Evolutionary conservation across 2,113 vertebrate genomes (phyloP), one percentile per base, ranked within the genome.

Genomic region (Bubo blakistoni): DNA sequence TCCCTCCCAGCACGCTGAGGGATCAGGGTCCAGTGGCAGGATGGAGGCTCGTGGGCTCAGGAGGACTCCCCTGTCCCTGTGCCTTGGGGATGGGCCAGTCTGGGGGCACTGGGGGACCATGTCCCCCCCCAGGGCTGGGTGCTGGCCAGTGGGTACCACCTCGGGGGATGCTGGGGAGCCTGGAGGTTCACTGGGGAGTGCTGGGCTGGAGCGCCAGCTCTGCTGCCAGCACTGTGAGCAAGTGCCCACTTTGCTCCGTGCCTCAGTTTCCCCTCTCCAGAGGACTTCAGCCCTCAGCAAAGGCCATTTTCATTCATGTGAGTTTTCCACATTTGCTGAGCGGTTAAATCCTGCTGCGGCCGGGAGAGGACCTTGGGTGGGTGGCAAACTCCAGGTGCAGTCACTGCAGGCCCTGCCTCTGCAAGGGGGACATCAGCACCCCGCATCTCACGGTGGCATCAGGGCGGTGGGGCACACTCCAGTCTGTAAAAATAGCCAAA

Each of bases 221-320:
- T 81, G 52, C 40, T 87, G 69, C 44, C 5, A 2, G 16, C 19
- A 4, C 46, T 30, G 20, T 5, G 19, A 47, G 12, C 22, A 20
- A 17, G n/a, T 36, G 49, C 40, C 76, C 0, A 0, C 49, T 42
- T 38, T 32, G 9, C 70, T 81, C 38, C 0, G 11, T 87, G 86
- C 86, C 95, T 96, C 89, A 44, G 86, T 96, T 96, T 92, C 86
- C 61, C 65, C 55, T 47, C 69, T 86, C 24, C 7, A 10, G 16
- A 13, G 27, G 29, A 55, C 38, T 66, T 26, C 63, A 42, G 55
- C 49, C 27, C 76, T 62, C 62, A 13, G 2, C 2, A 30, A 29
- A 51, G 26, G 20, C 4, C 11, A 32, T 58, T 73, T 70, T 22
- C 1, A 0, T 22, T 24, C 40, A 7, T 0, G 0, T 2, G 32